Evolutionary conservation across 1,140 invertebrate species (phyloP).

Genomic region (Trichonephila inaurata): DNA sequence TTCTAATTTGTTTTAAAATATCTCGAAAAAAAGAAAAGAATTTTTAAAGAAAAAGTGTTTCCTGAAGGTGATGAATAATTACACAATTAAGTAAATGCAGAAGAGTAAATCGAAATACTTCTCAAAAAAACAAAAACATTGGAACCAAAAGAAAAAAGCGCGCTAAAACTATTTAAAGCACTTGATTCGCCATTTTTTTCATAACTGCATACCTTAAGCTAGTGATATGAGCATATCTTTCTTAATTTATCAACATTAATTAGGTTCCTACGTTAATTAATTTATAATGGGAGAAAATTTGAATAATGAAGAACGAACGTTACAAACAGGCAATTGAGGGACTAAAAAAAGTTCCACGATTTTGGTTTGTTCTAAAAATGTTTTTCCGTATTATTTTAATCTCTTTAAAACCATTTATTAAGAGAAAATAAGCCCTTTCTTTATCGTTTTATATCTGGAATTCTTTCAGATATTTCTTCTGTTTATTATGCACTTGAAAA

Average conservation of each 20-base stretch:
- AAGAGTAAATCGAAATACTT: conserved; percentile 43
- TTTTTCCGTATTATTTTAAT: conserved; percentile 60
- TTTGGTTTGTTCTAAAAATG: conserved; percentile 40
- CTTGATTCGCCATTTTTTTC: conserved; percentile 43
- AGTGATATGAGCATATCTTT: conserved; percentile 72
- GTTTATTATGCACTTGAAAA: conserved; percentile 34
- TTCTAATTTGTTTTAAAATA: conserved; percentile 65
- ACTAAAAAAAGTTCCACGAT: background rate
- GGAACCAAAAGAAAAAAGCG: background rate
- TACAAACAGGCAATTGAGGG: conserved; percentile 35
- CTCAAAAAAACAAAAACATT: conserved; percentile 2
- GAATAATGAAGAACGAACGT: conserved; percentile 46
- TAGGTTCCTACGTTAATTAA: conserved; percentile 69
- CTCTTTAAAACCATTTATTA: conserved; percentile 61
- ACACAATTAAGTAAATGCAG: conserved; percentile 62
- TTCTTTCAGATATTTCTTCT: background rate
- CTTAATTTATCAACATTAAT: conserved; percentile 75
- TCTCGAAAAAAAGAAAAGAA: conserved; percentile 3
- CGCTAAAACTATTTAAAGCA: conserved; percentile 48
- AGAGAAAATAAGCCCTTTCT: conserved; percentile 9
- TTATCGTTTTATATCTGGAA: background rate
- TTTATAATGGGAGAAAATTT: conserved; percentile 74
- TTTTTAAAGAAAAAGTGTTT: conserved; percentile 50
- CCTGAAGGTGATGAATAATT: conserved; percentile 71
- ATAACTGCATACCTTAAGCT: conserved; percentile 25